A percentile compares a stretch with the other conserved stretches of the same genome.
phyloP scores from a whole-genome alignment of 2,797 vertebrate genomes.

The Nyctibius grandis region DNA sequence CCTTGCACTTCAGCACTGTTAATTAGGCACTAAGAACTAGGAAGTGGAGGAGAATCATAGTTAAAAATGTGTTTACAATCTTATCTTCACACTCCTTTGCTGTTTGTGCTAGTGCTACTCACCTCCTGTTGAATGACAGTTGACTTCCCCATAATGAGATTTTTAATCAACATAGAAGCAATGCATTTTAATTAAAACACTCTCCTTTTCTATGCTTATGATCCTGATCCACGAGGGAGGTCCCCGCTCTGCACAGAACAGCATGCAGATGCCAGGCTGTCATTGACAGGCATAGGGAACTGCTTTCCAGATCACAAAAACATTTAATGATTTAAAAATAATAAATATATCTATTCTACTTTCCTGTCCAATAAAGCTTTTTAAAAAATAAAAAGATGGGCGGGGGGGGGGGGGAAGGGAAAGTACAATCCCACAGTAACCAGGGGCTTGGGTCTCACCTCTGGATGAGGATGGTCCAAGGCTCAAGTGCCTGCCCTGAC shows the following conservation, averaged over 20 bases:
- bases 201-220: neutral
- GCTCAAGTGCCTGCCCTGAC: neutral
- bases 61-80: neutral
- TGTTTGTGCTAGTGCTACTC: neutral
- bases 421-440: neutral
- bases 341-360: neutral
- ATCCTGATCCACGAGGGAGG: neutral
- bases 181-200: constrained; percentile 38
- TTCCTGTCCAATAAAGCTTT: neutral
- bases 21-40: neutral
- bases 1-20: neutral
- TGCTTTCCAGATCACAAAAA: neutral
- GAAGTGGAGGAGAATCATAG: neutral
- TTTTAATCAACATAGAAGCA: constrained; percentile 20
- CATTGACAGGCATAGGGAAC: neutral
- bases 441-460: neutral
- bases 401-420: no score
- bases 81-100: neutral
- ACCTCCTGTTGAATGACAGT: neutral
- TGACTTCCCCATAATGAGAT: neutral
- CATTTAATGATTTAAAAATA: neutral
- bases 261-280: neutral
- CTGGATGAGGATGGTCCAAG: neutral
- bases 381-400: neutral
- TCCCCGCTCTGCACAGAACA: neutral